A percentile compares a stretch with the other conserved stretches of the same genome.
These are phyloP conservation scores for Eurystomus glaucurus DNA, from an alignment of 2,797 vertebrate genomes.

Conservation along the genomic window DNA sequence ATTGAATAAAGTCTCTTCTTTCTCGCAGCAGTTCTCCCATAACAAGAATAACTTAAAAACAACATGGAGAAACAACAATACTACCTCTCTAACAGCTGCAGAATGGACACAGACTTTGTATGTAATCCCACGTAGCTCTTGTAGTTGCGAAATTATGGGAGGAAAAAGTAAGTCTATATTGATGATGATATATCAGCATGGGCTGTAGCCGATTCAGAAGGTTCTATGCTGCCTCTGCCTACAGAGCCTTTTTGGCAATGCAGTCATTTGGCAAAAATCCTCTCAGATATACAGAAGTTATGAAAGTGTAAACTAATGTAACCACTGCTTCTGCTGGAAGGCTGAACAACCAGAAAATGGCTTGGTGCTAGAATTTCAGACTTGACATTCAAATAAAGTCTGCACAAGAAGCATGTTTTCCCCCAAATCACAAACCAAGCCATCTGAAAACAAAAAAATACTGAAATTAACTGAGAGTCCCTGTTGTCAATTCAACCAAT, in stretches of 20 bases:
- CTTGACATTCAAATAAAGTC: neutral
- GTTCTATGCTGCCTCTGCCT: neutral
- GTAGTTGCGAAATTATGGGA: neutral
- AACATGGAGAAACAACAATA: neutral
- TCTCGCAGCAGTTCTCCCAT: neutral
- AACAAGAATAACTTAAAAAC: neutral
- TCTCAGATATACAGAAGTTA: neutral
- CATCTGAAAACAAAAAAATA: neutral
- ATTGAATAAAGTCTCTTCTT: neutral
- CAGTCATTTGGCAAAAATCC: neutral
- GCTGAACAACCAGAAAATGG: neutral
- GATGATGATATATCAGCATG: neutral
- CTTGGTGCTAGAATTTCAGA: neutral
- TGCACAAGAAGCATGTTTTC: neutral
- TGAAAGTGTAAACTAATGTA: neutral
- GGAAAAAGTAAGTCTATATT: neutral
- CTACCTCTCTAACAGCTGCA: neutral
- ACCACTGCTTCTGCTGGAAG: neutral
- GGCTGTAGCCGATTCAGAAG: neutral
- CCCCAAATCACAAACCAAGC: neutral
- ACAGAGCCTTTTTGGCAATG: neutral
- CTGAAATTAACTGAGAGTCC: neutral
- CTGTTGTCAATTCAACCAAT: neutral
- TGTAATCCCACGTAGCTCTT: neutral
- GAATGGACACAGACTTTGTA: neutral